phyloP scores from a whole-genome alignment of 1,140 invertebrate genomes.

The Samia ricini region DNA sequence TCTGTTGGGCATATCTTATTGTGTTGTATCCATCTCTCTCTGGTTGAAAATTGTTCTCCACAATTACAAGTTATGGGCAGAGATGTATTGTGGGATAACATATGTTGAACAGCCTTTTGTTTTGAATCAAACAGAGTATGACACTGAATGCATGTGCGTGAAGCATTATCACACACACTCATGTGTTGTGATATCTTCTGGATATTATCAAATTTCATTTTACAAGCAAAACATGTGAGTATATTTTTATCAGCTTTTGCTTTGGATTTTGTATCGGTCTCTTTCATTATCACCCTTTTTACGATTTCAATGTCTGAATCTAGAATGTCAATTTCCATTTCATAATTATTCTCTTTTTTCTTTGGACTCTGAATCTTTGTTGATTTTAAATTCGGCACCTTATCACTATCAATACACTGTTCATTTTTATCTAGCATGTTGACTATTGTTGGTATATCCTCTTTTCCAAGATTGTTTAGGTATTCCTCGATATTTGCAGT shows the following conservation, averaged over 20 bases:
- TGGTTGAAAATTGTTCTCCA: conserved; percentile 45
- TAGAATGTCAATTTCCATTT: conserved; percentile 56
- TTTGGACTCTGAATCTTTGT: conserved; percentile 53
- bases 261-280: conserved; percentile 36
- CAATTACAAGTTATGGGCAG: conserved; percentile 50
- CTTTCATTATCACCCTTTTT: conserved; percentile 54
- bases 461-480: conserved; percentile 65
- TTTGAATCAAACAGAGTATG: conserved; percentile 58
- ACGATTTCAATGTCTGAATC: conserved; percentile 58
- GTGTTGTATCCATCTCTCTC: conserved; percentile 42
- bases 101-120: conserved; percentile 51
- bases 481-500: conserved; percentile 71
- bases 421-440: conserved; percentile 61
- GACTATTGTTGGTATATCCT: conserved; percentile 67
- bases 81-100: conserved; percentile 35
- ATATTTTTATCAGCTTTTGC: conserved; percentile 21
- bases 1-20: conserved; percentile 47
- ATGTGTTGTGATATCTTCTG: conserved; percentile 55
- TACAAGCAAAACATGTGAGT: conserved; percentile 51
- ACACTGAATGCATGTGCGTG: conserved; percentile 54
- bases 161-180: conserved; percentile 54
- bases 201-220: conserved; percentile 42
- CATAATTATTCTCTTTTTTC: conserved; percentile 44
- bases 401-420: conserved; percentile 27
- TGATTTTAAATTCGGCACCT: conserved; percentile 27